phyloP scores from a whole-genome alignment of 2,797 vertebrate genomes.

The Eulemur coronatus region DNA sequence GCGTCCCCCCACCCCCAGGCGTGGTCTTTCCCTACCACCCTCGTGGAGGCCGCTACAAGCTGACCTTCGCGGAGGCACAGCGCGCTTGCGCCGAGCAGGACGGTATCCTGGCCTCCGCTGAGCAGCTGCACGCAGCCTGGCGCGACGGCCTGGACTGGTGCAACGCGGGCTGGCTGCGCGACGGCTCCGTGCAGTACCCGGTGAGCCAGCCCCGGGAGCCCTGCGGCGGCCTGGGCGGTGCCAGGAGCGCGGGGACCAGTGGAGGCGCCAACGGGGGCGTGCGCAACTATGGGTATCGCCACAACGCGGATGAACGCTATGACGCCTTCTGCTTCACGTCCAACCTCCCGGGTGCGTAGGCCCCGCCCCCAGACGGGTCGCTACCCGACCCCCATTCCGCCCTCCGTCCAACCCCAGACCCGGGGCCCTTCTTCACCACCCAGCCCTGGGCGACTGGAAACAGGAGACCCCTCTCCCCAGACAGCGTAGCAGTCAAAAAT shows the following conservation, averaged over 20 bases:
- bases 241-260: not conserved
- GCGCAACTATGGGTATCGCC: slow-evolving; percentile 96
- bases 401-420: too few relatives aligned
- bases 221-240: slow-evolving; percentile 91
- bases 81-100: slow-evolving; percentile 92
- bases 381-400: not conserved
- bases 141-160: slow-evolving; percentile 96
- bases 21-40: slow-evolving; percentile 97
- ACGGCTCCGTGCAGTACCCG: slow-evolving; percentile 96
- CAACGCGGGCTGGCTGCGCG: slow-evolving; percentile 96
- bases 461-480: not conserved
- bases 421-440: not conserved
- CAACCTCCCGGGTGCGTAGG: slow-evolving; percentile 91
- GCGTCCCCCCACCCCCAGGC: slow-evolving; percentile 79
- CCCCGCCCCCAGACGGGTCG: not conserved
- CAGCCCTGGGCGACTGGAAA: not conserved
- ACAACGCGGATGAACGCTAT: slow-evolving; percentile 94
- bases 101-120: slow-evolving; percentile 94
- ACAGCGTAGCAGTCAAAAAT: too few relatives aligned
- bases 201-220: slow-evolving; percentile 92
- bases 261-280: slow-evolving; percentile 91
- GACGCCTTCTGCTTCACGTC: slow-evolving; percentile 98
- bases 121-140: slow-evolving; percentile 94
- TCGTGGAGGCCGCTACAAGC: slow-evolving; percentile 92
- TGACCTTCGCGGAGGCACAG: slow-evolving; percentile 93